Base-by-base conservation (phyloP, 2,797 vertebrate genomes). In the Erethizon dorsatum region DNA sequence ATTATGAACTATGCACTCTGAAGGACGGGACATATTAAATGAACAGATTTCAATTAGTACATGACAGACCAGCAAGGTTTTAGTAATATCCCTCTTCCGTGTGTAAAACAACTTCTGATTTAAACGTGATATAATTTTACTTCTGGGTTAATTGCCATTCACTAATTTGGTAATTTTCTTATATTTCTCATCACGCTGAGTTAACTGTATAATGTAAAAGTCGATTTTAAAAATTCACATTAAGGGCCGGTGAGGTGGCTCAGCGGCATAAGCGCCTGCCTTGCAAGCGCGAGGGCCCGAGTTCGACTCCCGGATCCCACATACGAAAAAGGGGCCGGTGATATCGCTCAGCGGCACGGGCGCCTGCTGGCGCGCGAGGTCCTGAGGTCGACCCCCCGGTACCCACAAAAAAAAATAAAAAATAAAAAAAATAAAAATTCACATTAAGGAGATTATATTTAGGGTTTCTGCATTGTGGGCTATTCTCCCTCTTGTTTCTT, bases 41-140 rank as follows among this genome's bases (percentile, higher is more conserved):
- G 9, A 98, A 97, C n/a, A 97, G 0, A 57, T 95, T 98, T 98
- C 94, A 98, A 47, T 94, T 91, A 95, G 93, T 26, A 96, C 85
- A 67, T 50, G 97, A 59, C 80, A 97, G 86, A 95, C 90, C 14
- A 26, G 89, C 77, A 87, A 91, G 31, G 86, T 65, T 78, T 97
- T 80, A 90, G 57, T 52, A 96, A 83, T 63, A 95, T 33, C 14
- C 24, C 82, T 3, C 0, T 9, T 57, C 57, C 82, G 61, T 87
- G 14, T 73, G 78, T 86, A 97, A 97, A 98, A 94, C 56, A 33
- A 97, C 47, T 85, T 97, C 94, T 54, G 1, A 85, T 87, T 97
- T 87, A 89, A 0, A 11, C 11, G 12, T 75, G 90, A 93, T 80
- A 91, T 18, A 95, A 97, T 93, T 98, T 90, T 59, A 97, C 59